These are phyloP conservation scores for Porites rus DNA, from an alignment of 92 coral and sea anemone species.

Conservation along the genomic window DNA sequence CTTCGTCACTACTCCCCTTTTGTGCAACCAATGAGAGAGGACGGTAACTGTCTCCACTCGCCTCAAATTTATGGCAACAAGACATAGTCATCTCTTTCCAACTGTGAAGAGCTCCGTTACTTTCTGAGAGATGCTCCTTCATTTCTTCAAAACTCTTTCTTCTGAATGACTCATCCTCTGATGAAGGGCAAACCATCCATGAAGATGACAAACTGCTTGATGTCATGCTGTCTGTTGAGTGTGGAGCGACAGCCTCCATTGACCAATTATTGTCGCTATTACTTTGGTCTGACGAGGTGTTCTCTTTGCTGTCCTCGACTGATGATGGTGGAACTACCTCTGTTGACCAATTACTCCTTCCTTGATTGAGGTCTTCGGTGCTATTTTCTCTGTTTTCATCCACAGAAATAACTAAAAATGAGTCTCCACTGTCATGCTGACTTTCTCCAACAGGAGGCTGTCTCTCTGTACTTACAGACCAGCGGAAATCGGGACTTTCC, in stretches of 20 bases:
- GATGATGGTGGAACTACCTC: conserved; percentile 25
- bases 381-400: conserved; percentile 14
- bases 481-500: conserved; percentile 3
- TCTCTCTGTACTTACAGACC: conserved; percentile 25
- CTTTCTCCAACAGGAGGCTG: conserved; percentile 49
- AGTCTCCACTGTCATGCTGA: conserved; percentile 36
- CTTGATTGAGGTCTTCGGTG: not conserved
- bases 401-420: conserved; percentile 48
- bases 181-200: conserved; percentile 76
- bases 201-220: conserved; percentile 73
- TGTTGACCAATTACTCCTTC: conserved; percentile 15
- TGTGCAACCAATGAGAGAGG: conserved; percentile 26
- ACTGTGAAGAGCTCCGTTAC: conserved; percentile 32
- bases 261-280: conserved; percentile 10
- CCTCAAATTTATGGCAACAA: conserved; percentile 75
- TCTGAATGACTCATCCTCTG: conserved; percentile 66
- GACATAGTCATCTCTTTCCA: conserved; percentile 66
- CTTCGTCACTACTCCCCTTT: conserved; percentile 25
- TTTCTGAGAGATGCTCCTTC: conserved; percentile 58
- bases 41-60: conserved; percentile 49
- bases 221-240: conserved; percentile 17
- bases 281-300: not conserved
- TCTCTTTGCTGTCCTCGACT: conserved; percentile 20
- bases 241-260: conserved; percentile 31
- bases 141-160: conserved; percentile 78